phyloP scores from a whole-genome alignment of 2,113 vertebrate genomes.

The Actenoides hombroni region DNA sequence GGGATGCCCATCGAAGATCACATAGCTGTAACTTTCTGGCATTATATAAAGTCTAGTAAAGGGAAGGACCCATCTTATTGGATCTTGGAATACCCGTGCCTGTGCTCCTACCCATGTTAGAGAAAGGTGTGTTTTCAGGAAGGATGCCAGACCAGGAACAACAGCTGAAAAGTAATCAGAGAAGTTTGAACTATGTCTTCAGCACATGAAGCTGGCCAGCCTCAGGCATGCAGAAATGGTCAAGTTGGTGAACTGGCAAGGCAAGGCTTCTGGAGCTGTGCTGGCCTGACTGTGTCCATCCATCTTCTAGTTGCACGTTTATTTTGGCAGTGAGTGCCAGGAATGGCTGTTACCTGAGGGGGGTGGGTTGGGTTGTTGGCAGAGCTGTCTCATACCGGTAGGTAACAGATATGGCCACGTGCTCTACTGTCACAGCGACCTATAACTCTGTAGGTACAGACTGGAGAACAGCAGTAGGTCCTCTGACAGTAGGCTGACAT shows the following conservation, averaged over 20 bases:
- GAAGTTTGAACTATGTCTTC: background rate
- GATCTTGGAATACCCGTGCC: background rate
- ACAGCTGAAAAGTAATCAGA: background rate
- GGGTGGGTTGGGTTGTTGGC: background rate
- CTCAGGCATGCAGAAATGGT: background rate
- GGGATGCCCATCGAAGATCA: accelerated
- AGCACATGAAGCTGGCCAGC: background rate
- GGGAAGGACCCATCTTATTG: background rate
- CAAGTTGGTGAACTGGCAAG: background rate
- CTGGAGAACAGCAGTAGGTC: background rate
- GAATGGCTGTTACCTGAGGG: background rate
- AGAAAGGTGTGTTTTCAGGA: background rate
- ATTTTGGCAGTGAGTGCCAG: background rate
- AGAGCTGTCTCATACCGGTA: background rate
- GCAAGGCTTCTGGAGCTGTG: background rate
- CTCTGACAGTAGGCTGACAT: background rate
- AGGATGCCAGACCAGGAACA: background rate
- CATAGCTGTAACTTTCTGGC: background rate
- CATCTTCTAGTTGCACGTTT: background rate
- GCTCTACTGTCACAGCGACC: background rate
- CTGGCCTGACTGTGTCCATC: background rate
- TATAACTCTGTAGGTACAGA: background rate
- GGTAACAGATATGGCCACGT: background rate
- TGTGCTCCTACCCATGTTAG: accelerated
- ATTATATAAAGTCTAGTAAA: background rate